Conservation (phyloP, 1,140 invertebrate species). For the Venturia canescens region DNA sequence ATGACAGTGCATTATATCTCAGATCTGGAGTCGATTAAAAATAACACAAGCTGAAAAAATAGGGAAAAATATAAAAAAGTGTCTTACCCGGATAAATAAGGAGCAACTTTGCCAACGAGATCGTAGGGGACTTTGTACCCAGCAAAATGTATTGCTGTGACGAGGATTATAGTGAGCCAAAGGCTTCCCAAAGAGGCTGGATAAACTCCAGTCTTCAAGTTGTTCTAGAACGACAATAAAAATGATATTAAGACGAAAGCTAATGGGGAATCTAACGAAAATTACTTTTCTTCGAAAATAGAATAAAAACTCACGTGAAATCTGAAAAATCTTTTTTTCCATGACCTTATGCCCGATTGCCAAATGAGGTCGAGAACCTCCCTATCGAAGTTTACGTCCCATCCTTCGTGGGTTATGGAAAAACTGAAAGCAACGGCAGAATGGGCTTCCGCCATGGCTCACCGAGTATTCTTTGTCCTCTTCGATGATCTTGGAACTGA, state of each 20-base stretch:
- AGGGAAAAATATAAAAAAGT: slow-evolving; percentile 31
- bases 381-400: slow-evolving; percentile 97
- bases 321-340: slow-evolving; percentile 93
- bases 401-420: slow-evolving; percentile 97
- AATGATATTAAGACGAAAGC: slow-evolving; percentile 56
- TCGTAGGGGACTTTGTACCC: slow-evolving; percentile 88
- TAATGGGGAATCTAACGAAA: not conserved
- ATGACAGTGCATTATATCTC: no score
- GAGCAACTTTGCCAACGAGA: slow-evolving; percentile 81
- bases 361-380: slow-evolving; percentile 94
- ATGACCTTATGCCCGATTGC: slow-evolving; percentile 94
- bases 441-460: slow-evolving; percentile 97
- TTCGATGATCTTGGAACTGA: not conserved
- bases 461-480: not conserved
- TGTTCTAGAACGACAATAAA: slow-evolving; percentile 85
- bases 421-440: slow-evolving; percentile 98
- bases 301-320: slow-evolving; percentile 83
- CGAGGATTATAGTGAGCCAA: slow-evolving; percentile 86
- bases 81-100: slow-evolving; percentile 82
- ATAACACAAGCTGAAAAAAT: slow-evolving; percentile 69
- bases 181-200: slow-evolving; percentile 94
- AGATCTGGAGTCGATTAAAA: not conserved
- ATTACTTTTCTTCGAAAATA: no score
- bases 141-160: slow-evolving; percentile 88
- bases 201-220: slow-evolving; percentile 95